These are phyloP conservation scores for Tyto alba DNA, from an alignment of 2,113 vertebrate species.

Conservation along the genomic window DNA sequence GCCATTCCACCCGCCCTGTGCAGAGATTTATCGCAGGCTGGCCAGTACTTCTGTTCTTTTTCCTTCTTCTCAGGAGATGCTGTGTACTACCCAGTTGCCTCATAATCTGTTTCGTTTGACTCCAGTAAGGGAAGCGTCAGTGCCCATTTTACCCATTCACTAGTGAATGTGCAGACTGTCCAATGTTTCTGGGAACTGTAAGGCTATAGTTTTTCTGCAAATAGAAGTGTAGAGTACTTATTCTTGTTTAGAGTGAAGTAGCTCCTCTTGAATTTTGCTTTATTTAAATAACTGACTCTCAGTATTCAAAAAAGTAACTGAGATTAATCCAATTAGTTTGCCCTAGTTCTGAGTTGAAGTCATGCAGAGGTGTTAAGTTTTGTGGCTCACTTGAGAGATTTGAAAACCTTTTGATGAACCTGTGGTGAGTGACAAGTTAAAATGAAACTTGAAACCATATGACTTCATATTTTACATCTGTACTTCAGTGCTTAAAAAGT, in stretches of 20 bases:
- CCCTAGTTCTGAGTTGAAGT: not conserved
- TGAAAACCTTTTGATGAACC: not conserved
- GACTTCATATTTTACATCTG: not conserved
- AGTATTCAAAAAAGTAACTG: not conserved
- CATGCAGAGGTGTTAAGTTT: not conserved
- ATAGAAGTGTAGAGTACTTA: not conserved
- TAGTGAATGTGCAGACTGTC: not conserved
- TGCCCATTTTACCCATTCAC: not conserved
- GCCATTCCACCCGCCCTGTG: not conserved
- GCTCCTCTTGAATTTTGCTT: not conserved
- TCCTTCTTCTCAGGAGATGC: not conserved
- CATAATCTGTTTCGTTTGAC: not conserved
- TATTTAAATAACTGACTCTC: not conserved
- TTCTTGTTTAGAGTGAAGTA: not conserved
- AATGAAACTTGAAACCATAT: not conserved
- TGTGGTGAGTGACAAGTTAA: not conserved
- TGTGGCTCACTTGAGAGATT: not conserved
- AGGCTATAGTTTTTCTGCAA: not conserved
- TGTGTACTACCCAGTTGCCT: not conserved
- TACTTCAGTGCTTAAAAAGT: not conserved
- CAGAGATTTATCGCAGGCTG: not conserved
- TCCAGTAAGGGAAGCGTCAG: not conserved
- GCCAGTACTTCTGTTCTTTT: not conserved
- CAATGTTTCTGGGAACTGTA: not conserved
- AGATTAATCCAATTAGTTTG: not conserved